Percentiles rank a stretch among this genome's conserved stretches.
These are phyloP conservation scores for Bellardia pandia DNA, from an alignment of 2,888 invertebrate species.

Conservation along the genomic window DNA sequence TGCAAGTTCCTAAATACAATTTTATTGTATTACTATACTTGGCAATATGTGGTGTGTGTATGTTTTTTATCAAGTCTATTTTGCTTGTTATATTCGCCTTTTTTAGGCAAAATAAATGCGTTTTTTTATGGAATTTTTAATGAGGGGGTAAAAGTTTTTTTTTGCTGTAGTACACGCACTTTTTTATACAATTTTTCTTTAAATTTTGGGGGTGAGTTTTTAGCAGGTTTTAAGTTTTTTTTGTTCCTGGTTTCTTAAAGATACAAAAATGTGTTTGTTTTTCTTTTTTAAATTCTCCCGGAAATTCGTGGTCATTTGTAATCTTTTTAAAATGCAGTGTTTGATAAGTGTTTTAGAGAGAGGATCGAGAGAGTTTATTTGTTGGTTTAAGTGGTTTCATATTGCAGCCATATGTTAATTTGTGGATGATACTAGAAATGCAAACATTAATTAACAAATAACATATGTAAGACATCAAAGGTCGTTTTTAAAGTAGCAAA, in stretches of 20 bases:
- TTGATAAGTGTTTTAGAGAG: too few relatives aligned
- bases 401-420: constrained; percentile 63
- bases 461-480: constrained; percentile 35
- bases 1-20: not conserved
- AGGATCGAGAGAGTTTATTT: not conserved
- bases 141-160: constrained; percentile 68
- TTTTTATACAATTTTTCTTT: constrained; percentile 12
- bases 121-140: constrained; percentile 68
- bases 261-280: not conserved
- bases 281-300: not conserved
- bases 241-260: not conserved
- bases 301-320: constrained; percentile 30
- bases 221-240: constrained; percentile 55
- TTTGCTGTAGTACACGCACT: not conserved
- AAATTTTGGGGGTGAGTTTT: constrained; percentile 66
- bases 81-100: constrained; percentile 40
- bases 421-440: constrained; percentile 27
- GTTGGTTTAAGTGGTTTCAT: constrained; percentile 38
- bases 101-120: constrained; percentile 68
- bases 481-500: constrained; percentile 25
- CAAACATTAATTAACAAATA: constrained; percentile 33
- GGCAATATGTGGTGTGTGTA: constrained; percentile 39
- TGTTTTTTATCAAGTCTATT: constrained; percentile 46
- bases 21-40: not conserved
- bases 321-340: not conserved